Evolutionary conservation across 2,113 vertebrate species (phyloP), one percentile per base, ranked within the genome.

Genomic region (Boulengeromyrus knoepffleri): DNA sequence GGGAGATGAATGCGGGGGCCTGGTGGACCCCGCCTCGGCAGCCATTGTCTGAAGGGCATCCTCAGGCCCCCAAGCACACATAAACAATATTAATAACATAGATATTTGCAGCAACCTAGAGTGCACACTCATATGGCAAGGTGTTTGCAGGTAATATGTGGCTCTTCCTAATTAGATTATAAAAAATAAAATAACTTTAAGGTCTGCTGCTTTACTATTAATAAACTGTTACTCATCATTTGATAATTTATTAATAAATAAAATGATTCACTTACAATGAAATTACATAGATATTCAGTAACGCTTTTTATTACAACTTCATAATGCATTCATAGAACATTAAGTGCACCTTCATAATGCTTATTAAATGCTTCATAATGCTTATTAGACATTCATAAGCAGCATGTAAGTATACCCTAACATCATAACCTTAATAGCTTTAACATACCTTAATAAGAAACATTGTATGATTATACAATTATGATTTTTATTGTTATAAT

Each of bases 21-120:
- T 86, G 84, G 92, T 89, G 90, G 89, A 91, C 91, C 94, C 95
- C 93, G 90, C 94, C 93, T 94, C 93, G 91, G 92, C 92, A 90
- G 92, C 92, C 93, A 92, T 89, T 89, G 93, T 93, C 94, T 92
- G 90, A 39, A 52, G 90, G 87, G 88, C 90, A 52, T 92, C 92
- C 50, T 93, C 91, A 87, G 62, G 56, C 85, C 52, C 45, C 10
- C 85, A 91, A 91, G 92, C 91, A 93, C 91, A 92, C 93, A 93
- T 94, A 94, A 95, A 92, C 94, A 93, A 94, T 94, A 95, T 95
- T 95, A 94, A 94, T 95, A 93, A 74, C 12, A 15, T 15, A 87
- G 85, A 87, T 9, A 31, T 21, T 66, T 90, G 91, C 91, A 91
- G 92, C 91, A 91, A 92, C 91, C 9, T 62, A 17, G n/a, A 27